Base-by-base conservation (phyloP, 2,113 vertebrate genomes). In the Cololabis saira region DNA sequence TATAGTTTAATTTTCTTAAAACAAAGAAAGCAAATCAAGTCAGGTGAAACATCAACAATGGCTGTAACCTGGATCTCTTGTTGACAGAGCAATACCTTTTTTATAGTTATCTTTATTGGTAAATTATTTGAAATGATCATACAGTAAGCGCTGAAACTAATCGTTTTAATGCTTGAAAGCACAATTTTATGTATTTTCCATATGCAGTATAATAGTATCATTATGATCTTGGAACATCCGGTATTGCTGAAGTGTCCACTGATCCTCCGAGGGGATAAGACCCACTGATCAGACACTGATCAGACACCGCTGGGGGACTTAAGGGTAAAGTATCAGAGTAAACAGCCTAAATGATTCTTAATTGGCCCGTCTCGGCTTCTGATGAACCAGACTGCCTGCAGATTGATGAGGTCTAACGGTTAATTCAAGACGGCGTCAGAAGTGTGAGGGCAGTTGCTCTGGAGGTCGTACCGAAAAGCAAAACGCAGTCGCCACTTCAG, bases 401-500 rank as follows among this genome's bases (percentile, higher is more conserved):
- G 54, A 48, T 49, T 64, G 33, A 54, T 40, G 5, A 16, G 48
- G 55, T 27, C 21, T 17, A 60, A 45, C 41, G 7, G 24, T 18
- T 51, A 0, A 48, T 59, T 21, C 16, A 1, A 17, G 16, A 17
- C 19, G 30, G 3, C 24, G n/a, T 7, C 40, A n/a, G n/a, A n/a
- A n/a, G n/a, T n/a, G n/a, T n/a, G n/a, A n/a, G n/a, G n/a, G n/a
- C 33, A 6, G 41, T 3, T 2, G 6, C 41, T 44, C 24, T 74
- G 70, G 21, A 74, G 70, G 76, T 60, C 58, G 18, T 51, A 47
- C 7, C 18, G 49, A 51, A 57, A 60, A 61, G 15, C 19, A 16
- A 47, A 64, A 43, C 45, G 14, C 15, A 3, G 11, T 12, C 13
- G 12, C 48, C 11, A n/a, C 41, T 41, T 19, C 54, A 6, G n/a